phyloP scores from a whole-genome alignment of 2,113 vertebrate genomes.

The Amazona vittata region DNA sequence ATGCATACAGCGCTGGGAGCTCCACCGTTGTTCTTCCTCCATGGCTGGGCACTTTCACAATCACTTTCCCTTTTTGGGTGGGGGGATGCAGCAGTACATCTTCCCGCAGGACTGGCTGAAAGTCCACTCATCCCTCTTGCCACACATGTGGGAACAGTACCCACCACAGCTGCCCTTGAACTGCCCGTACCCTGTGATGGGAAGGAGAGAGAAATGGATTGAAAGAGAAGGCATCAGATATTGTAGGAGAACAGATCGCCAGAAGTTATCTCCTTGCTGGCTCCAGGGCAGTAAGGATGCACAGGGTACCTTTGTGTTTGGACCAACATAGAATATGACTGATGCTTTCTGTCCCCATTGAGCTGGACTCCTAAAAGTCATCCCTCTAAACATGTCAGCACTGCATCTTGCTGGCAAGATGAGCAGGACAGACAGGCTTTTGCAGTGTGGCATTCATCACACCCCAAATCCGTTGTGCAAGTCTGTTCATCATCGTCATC shows the following conservation, averaged over 20 bases:
- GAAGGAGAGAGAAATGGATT: neutral
- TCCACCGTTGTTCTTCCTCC: neutral
- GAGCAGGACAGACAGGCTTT: rapidly evolving
- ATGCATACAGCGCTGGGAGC: rapidly evolving
- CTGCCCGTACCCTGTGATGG: neutral
- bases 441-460: neutral
- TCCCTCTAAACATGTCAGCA: rapidly evolving
- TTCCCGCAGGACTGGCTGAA: neutral
- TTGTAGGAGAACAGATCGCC: rapidly evolving
- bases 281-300: neutral
- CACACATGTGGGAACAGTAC: neutral
- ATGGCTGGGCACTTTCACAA: rapidly evolving
- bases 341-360: rapidly evolving
- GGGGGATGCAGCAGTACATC: conserved; percentile 42
- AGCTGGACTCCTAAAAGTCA: neutral
- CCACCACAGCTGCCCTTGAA: neutral
- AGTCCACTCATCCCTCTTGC: neutral
- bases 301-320: neutral
- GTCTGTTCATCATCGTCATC: neutral
- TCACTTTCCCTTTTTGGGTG: conserved; percentile 42
- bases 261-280: neutral
- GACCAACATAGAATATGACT: rapidly evolving
- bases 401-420: neutral
- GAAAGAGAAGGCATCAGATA: rapidly evolving
- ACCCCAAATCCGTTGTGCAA: rapidly evolving